Evolutionary conservation across 30 jellyfish, hydroid and myxozoan genomes (phyloP).

Genomic region (Aurelia aurita): DNA sequence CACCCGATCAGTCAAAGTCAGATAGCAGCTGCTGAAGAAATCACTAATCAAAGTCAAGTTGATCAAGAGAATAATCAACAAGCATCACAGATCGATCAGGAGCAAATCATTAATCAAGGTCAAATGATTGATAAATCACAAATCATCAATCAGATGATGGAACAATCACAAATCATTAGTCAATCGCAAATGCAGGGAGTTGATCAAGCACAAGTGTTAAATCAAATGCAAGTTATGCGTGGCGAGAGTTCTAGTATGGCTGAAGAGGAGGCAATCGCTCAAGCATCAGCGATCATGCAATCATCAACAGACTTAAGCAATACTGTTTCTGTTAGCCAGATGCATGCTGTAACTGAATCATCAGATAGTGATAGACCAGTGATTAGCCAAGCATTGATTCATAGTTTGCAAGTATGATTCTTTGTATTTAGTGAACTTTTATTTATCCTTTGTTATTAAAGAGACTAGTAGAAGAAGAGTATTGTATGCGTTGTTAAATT

Average conservation of each 20-base stretch:
- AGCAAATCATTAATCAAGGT: constrained; percentile 32
- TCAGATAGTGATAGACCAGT: constrained; percentile 50
- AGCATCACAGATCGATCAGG: constrained; percentile 27
- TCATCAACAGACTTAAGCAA: neutral
- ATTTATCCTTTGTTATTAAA: too few relatives aligned
- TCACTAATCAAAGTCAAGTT: neutral
- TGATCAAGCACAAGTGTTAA: constrained; percentile 12
- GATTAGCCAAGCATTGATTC: constrained; percentile 59
- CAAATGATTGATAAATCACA: constrained; percentile 25
- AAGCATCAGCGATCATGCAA: constrained; percentile 61
- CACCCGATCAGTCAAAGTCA: constrained; percentile 49
- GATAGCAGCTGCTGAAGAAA: neutral
- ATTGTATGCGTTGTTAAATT: too few relatives aligned
- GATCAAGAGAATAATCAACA: neutral
- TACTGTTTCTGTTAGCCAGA: constrained; percentile 10
- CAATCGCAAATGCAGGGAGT: constrained; percentile 21
- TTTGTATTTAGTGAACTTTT: neutral
- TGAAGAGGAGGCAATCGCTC: constrained; percentile 55
- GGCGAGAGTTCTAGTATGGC: neutral
- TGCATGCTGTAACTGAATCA: constrained; percentile 35
- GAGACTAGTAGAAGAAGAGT: too few relatives aligned
- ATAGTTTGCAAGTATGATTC: constrained; percentile 43
- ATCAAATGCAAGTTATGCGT: neutral
- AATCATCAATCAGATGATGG: constrained; percentile 6
- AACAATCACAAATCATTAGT: constrained; percentile 3